Base-by-base conservation (phyloP, 2,888 invertebrate genomes). In the Philereme transversata region DNA sequence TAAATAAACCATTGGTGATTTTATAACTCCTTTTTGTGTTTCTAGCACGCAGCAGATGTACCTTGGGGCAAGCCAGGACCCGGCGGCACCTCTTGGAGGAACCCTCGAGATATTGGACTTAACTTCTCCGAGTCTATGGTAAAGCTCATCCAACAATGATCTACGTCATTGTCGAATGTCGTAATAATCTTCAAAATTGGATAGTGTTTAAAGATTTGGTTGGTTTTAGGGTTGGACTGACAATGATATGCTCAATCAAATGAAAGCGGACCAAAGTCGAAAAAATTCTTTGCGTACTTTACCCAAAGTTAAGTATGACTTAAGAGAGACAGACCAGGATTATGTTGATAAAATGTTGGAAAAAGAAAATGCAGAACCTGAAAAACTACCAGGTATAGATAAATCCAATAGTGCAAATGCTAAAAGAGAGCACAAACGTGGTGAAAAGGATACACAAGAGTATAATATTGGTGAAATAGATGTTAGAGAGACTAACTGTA, bases 51-150 rank as follows among this genome's bases (percentile, higher is more conserved):
- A 3, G 81, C 88, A 79, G 87, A 84, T 40, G 88, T 88, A 51
- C 95, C 95, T 35, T 95, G 95, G 95, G 95, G 95, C 60, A 94
- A 90, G 74, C 94, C 94, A 22, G 95, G 95, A 67, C 95, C 95
- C 50, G 96, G 96, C 56, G 96, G 96, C 66, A 90, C 92, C 56
- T 93, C 94, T 69, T 96, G 96, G 96, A 94, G 96, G 78, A 94
- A 95, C 86, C 96, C 95, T 64, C 94, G 94, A 75, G 90, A 94
- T 79, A 93, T 96, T 76, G 96, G 96, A 76, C 87, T 94, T 73
- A 94, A 95, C 86, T 96, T 97, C 92, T 94, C 95, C 74, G 94
- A 95, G 83, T 96, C 96, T 71, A 93, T 97, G 96, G 96, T 96
- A 93, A 56, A 22, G 10, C 11, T 22, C 22, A 22, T 22, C 22